These are phyloP conservation scores for Cantharis lateralis DNA, from an alignment of 2,888 invertebrate species.

Conservation along the genomic window DNA sequence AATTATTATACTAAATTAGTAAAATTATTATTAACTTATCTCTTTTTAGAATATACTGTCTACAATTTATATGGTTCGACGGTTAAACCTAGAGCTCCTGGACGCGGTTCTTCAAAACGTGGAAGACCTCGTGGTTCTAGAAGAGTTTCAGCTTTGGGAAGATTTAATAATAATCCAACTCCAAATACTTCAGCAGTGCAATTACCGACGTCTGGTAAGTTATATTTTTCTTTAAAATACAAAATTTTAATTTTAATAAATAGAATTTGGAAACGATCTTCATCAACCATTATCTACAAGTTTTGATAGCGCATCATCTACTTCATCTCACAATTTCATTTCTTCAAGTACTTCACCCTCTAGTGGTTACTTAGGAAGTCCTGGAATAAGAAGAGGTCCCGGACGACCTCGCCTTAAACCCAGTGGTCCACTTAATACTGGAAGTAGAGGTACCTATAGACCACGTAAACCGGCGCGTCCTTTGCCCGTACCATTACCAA, in stretches of 20 bases:
- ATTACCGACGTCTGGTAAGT: neutral
- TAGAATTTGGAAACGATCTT: neutral
- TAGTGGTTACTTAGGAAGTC: conserved; percentile 5
- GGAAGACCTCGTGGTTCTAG: conserved; percentile 77
- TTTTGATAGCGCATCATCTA: neutral
- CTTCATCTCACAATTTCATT: neutral
- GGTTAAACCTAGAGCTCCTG: conserved; percentile 55
- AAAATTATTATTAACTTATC: neutral
- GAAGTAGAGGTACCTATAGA: conserved; percentile 62
- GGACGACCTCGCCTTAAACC: conserved; percentile 71
- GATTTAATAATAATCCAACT: conserved; percentile 37
- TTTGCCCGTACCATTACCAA: conserved; percentile 54
- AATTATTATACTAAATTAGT: too few relatives aligned
- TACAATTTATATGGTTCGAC: conserved; percentile 52
- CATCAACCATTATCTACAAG: neutral
- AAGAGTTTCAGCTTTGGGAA: conserved; percentile 60
- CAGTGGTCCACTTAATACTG: conserved; percentile 67
- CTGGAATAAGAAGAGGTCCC: conserved; percentile 64
- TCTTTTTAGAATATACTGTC: conserved; percentile 47
- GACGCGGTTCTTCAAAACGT: conserved; percentile 67
- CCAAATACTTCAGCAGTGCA: neutral
- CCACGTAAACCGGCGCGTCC: conserved; percentile 61
- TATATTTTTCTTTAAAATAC: neutral
- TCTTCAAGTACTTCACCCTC: neutral
- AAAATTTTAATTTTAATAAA: neutral